phyloP scores from a whole-genome alignment of 2,113 vertebrate genomes.

The Puntigrus tetrazona region DNA sequence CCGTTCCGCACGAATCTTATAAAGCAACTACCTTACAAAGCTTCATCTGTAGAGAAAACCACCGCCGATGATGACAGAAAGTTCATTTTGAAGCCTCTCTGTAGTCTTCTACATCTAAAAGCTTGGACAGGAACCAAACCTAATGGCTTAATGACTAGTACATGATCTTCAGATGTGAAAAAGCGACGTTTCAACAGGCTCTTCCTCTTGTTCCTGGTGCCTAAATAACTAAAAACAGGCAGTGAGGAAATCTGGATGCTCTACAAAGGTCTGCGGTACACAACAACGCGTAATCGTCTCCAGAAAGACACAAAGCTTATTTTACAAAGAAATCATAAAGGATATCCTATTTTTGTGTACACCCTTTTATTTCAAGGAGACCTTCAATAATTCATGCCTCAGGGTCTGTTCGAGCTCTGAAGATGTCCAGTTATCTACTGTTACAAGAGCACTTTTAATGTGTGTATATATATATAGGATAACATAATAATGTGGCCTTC shows the following conservation, averaged over 20 bases:
- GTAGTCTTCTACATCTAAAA: neutral
- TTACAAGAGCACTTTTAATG: neutral
- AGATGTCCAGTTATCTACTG: neutral
- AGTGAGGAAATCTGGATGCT: neutral
- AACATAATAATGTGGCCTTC: neutral
- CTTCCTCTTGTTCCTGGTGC: neutral
- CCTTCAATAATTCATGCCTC: conserved; percentile 39
- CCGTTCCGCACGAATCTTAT: neutral
- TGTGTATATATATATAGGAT: neutral
- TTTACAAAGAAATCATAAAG: neutral
- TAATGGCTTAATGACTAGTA: neutral
- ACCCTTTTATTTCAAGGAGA: neutral
- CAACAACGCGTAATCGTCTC: neutral
- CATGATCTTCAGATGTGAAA: neutral
- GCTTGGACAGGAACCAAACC: neutral
- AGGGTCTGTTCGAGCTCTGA: conserved; percentile 16
- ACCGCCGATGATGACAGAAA: neutral
- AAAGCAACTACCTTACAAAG: neutral
- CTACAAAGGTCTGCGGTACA: neutral
- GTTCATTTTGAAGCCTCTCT: neutral
- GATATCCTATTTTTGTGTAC: neutral
- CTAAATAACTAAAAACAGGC: neutral
- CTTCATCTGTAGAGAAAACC: neutral
- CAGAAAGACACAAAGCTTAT: neutral
- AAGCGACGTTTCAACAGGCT: neutral